Conservation (phyloP, 2,888 invertebrate genomes). For the Tupiocoris notatus region DNA sequence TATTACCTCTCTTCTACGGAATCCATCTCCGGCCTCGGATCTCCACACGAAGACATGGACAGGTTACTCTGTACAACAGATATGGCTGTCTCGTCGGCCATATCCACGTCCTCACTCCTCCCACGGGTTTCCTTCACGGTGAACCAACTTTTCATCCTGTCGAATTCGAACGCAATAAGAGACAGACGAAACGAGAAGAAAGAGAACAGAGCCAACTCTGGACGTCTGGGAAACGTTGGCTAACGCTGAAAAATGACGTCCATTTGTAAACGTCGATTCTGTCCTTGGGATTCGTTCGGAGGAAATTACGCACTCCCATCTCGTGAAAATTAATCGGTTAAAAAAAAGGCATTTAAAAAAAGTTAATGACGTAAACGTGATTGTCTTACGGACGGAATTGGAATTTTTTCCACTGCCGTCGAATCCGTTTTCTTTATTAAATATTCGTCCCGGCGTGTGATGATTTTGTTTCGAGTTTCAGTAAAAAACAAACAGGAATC, state of each 20-base stretch:
- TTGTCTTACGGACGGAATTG: not conserved
- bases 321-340: not conserved
- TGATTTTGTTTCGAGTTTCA: no score
- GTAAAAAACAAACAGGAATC: no score
- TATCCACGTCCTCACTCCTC: slow-evolving; percentile 12
- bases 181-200: not conserved
- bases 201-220: not conserved
- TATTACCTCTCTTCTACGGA: slow-evolving; percentile 17
- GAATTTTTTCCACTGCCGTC: no score
- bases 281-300: not conserved
- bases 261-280: not conserved
- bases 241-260: not conserved
- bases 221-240: not conserved
- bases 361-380: not conserved
- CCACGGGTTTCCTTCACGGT: slow-evolving; percentile 30
- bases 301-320: not conserved
- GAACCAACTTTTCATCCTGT: not conserved
- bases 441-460: no score
- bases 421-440: no score
- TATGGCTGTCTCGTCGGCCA: slow-evolving; percentile 36
- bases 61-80: no score
- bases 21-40: not conserved
- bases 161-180: not conserved
- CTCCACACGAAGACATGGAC: not conserved
- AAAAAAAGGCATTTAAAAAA: no score